phyloP scores from a whole-genome alignment of 2,113 vertebrate species.

The Merops nubicus region DNA sequence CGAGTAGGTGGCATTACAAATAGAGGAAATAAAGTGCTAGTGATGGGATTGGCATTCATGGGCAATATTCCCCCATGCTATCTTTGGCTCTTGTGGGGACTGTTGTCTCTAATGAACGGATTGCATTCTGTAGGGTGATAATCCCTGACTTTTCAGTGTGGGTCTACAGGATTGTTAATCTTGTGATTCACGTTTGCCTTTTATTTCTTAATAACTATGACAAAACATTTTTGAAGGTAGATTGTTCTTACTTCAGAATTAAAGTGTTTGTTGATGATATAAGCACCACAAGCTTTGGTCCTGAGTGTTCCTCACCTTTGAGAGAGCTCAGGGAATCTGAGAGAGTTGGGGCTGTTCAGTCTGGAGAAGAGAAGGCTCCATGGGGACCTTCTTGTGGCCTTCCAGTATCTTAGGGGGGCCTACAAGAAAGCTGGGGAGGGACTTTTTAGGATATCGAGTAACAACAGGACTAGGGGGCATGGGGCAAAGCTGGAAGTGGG shows the following conservation, averaged over 20 bases:
- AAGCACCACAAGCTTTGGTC: neutral
- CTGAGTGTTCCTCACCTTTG: accelerated
- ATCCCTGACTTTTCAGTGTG: neutral
- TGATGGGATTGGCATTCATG: neutral
- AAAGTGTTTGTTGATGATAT: neutral
- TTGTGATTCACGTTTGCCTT: neutral
- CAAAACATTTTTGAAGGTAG: neutral
- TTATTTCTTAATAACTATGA: neutral
- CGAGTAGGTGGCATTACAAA: neutral
- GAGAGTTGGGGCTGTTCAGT: no score
- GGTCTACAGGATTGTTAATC: neutral
- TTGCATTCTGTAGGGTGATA: neutral
- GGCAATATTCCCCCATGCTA: neutral
- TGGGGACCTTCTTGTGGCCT: no score
- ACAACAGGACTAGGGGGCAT: no score
- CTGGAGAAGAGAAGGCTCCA: no score
- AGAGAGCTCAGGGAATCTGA: neutral
- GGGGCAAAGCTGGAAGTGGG: no score
- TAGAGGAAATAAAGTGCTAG: neutral
- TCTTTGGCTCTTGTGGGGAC: neutral
- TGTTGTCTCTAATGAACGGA: neutral
- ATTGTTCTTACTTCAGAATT: neutral
- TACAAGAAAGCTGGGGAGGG: no score
- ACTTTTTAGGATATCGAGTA: no score
- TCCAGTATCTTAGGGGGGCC: no score